Evolutionary conservation across 37 sponge, comb jelly and placozoan genomes (phyloP), one percentile per base, ranked within the genome.

Genomic region (Petrosia ficiformis): DNA sequence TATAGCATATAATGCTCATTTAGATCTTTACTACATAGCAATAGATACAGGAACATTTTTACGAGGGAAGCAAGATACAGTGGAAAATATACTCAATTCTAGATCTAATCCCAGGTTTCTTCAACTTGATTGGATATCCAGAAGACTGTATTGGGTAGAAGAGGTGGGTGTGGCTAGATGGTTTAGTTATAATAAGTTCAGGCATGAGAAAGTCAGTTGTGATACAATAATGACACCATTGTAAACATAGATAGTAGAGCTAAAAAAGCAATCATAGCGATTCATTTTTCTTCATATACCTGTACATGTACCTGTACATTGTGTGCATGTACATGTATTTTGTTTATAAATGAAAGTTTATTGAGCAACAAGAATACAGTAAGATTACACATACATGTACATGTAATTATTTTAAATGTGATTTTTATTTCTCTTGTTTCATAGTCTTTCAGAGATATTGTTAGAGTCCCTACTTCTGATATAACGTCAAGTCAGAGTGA

Each of bases 81-180:
- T 30, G 4, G 2, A 26, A 1, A 21, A 42, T 1, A 57, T 57
- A 32, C 35, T 57, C 54, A 57, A 59, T 29, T n/a, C 16, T 4
- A 35, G 22, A 30, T 44, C 44, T 4, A 14, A 3, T 6, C 25
- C 24, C 26, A 64, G 70, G 30, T 24, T 64, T 25, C 65, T 83
- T 28, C n/a, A 29, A 42, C 26, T 57, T 33, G 84, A 83, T 42
- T 83, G 84, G 84, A 60, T 83, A 3, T 31, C 42, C 1, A 75
- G 71, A 39, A 56, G 77, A 70, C 40, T 83, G 25, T 76, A 76
- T 37, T 83, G 84, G 84, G 63, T 83, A 10, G 60, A 83, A 63
- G 77, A 76, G 84, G 77, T n/a, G n/a, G n/a, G n/a, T n/a, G n/a
- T n/a, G n/a, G n/a, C n/a, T n/a, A n/a, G n/a, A n/a, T n/a, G n/a